These are phyloP conservation scores for Notechis scutatus DNA, from an alignment of 2,113 vertebrate species.

Conservation along the genomic window DNA sequence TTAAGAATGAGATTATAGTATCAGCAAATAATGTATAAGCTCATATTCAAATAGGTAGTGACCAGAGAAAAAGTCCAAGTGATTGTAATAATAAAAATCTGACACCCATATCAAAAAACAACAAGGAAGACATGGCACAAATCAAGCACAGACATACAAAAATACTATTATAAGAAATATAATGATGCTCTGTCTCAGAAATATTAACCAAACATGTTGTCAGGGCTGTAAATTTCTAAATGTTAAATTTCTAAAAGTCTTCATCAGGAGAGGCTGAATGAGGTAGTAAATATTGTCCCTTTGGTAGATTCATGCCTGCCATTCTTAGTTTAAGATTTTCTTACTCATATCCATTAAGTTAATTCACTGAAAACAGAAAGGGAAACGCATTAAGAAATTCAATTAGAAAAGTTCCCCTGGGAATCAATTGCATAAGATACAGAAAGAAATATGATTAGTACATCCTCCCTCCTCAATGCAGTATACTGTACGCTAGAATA, in stretches of 20 bases:
- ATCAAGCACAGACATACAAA: background rate
- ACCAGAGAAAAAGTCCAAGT: background rate
- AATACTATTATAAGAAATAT: background rate
- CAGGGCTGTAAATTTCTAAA: conserved; percentile 4
- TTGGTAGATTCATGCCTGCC: background rate
- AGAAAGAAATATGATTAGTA: background rate
- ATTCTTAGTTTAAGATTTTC: background rate
- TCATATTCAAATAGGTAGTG: background rate
- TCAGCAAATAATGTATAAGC: background rate
- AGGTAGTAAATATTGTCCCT: background rate
- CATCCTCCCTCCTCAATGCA: background rate
- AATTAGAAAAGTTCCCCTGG: background rate
- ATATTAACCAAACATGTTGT: background rate
- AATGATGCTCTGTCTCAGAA: background rate
- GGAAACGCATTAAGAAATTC: background rate
- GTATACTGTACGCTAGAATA: background rate
- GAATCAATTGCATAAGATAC: background rate
- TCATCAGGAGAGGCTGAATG: background rate
- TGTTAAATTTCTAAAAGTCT: background rate
- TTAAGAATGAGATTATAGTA: background rate
- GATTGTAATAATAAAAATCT: background rate
- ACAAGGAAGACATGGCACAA: background rate
- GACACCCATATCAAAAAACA: background rate
- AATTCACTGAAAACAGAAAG: background rate
- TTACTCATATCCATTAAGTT: background rate